Evolutionary conservation across 2,888 invertebrate genomes (phyloP).

Genomic region (Phania funesta): DNA sequence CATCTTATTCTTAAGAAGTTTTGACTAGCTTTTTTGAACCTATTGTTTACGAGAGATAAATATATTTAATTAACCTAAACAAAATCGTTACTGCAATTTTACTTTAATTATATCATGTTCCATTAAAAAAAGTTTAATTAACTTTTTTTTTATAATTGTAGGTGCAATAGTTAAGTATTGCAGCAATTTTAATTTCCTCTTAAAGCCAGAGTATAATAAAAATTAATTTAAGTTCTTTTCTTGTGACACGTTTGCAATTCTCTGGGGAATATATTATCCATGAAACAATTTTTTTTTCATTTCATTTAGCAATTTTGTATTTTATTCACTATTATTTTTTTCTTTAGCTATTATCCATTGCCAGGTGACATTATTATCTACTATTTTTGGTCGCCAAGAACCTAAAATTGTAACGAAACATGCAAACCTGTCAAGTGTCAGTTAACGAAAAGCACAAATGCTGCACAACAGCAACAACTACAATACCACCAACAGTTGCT

Average conservation of each 20-base stretch:
- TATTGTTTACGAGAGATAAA: too few species aligned
- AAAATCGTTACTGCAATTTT: too few species aligned
- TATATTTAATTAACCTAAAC: too few species aligned
- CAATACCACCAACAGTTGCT: slow-evolving; percentile 30
- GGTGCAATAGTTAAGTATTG: neutral
- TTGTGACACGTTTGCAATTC: slow-evolving; percentile 1
- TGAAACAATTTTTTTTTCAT: neutral
- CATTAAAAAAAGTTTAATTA: neutral
- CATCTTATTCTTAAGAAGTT: too few species aligned
- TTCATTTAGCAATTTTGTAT: neutral
- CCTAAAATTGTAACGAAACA: slow-evolving; percentile 67
- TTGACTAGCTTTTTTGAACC: too few species aligned
- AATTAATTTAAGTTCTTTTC: slow-evolving; percentile 10
- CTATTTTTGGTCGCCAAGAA: slow-evolving; percentile 59
- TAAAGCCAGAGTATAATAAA: neutral
- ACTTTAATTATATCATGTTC: too few species aligned
- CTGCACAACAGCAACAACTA: slow-evolving; percentile 41
- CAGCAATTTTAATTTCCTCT: neutral
- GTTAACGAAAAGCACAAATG: slow-evolving; percentile 61
- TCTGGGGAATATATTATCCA: slow-evolving; percentile 25
- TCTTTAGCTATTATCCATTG: slow-evolving; percentile 32
- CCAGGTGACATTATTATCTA: slow-evolving; percentile 67
- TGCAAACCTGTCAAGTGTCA: slow-evolving; percentile 68
- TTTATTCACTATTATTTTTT: neutral
- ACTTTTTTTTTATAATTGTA: neutral